Conservation (phyloP, 2,113 vertebrate genomes). For the Pangasianodon gigas region DNA sequence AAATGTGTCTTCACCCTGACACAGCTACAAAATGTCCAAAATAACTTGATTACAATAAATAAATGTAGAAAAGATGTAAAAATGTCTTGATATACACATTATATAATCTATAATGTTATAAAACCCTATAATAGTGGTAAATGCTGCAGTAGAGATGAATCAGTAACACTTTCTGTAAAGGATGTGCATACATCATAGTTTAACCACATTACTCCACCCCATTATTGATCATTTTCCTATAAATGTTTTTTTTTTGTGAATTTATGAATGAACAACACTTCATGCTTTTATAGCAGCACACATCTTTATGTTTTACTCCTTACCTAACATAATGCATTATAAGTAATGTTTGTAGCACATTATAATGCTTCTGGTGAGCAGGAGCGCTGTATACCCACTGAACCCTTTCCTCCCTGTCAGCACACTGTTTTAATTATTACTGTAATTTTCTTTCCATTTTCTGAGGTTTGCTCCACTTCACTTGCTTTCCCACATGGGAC, state of each 20-base stretch:
- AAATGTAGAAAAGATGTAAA: not conserved
- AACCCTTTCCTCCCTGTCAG: slow-evolving; percentile 50
- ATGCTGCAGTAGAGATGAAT: too few species aligned
- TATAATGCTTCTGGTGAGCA: not conserved
- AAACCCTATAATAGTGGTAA: not conserved
- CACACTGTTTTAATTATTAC: slow-evolving; percentile 56
- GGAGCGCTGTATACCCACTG: slow-evolving; percentile 39
- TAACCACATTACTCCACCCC: not conserved
- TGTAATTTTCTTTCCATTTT: slow-evolving; percentile 54
- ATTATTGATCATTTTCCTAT: not conserved
- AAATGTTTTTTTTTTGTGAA: not conserved
- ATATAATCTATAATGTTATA: not conserved
- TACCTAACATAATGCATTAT: not conserved
- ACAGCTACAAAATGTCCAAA: not conserved
- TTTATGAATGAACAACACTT: not conserved
- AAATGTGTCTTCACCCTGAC: not conserved
- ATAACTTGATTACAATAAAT: not conserved
- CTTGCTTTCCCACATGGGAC: slow-evolving; percentile 48
- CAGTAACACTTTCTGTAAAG: too few species aligned
- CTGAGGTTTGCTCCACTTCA: slow-evolving; percentile 48
- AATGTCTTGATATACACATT: not conserved
- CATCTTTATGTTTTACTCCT: not conserved
- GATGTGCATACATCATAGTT: not conserved
- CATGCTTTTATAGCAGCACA: not conserved
- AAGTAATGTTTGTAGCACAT: not conserved